Evolutionary conservation across 1,140 invertebrate species (phyloP).

Genomic region (Lordiphosa collinella): DNA sequence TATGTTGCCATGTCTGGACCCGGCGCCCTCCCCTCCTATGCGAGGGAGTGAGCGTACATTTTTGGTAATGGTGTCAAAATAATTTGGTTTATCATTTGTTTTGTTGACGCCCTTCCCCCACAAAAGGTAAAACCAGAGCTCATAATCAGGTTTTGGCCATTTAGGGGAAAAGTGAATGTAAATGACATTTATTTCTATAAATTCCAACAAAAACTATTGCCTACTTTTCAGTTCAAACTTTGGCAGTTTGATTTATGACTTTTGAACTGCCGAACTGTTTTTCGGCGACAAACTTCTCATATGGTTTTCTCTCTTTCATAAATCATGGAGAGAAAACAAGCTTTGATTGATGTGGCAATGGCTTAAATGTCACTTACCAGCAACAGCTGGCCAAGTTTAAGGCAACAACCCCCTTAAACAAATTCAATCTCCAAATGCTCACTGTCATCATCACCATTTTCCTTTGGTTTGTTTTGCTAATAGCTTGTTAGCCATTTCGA

Average conservation of each 20-base stretch:
- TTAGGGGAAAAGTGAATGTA: too few relatives aligned
- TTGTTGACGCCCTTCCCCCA: constrained; percentile 23
- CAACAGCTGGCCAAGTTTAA: too few relatives aligned
- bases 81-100: constrained; percentile 73
- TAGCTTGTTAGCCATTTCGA: constrained; percentile 76
- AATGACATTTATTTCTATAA: too few relatives aligned
- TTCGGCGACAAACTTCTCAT: too few relatives aligned
- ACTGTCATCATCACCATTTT: constrained; percentile 33
- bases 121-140: constrained; percentile 31
- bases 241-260: constrained; percentile 27
- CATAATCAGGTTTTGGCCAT: too few relatives aligned
- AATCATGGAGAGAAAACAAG: too few relatives aligned
- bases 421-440: constrained; percentile 15
- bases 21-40: too few relatives aligned
- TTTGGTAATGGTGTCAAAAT: constrained; percentile 75
- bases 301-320: too few relatives aligned
- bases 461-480: constrained; percentile 72
- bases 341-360: constrained; percentile 41
- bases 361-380: constrained; percentile 48
- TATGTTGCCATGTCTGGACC: constrained; percentile 65
- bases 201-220: constrained; percentile 21
- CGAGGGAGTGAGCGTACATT: constrained; percentile 9
- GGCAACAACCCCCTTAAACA: constrained; percentile 1
- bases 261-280: too few relatives aligned
- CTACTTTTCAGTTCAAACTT: constrained; percentile 13